Base-by-base conservation (phyloP, 2,888 invertebrate genomes). In the Maniola hyperantus region DNA sequence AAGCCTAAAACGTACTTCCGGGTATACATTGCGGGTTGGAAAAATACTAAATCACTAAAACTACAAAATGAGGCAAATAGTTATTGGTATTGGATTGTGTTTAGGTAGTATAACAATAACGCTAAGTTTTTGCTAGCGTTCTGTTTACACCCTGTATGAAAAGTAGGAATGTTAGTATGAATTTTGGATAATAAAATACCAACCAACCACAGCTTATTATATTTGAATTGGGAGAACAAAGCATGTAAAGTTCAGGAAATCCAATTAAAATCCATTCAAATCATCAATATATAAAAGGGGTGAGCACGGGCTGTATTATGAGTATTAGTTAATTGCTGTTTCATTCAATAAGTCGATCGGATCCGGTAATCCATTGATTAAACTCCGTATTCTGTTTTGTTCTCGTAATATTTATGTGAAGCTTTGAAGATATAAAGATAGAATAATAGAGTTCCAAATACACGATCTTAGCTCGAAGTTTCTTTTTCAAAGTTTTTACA, bases 321-420 rank as follows among this genome's bases (percentile, higher is more conserved):
- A 51, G 50, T 51, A 51, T 48, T 48, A 26, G 50, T 51, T 51
- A 51, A 51, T 51, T 51, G 50, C 50, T 13, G 57, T 15, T 60
- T 48, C 50, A 34, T 8, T 60, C 48, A 60, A 60, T 36, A 18
- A 15, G 33, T 15, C 42, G 10, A 48, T 58, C 15, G 34, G 50
- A 51, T 11, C 26, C 26, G 50, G 5, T 20, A 51, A 26, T 51
- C 26, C 26, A 51, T 51, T 51, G 50, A 51, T 51, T 26, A 15
- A 13, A 48, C 26, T 6, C 13, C 26, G 11, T 26, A 51, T 20
- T 26, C 50, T 51, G 50, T 26, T 51, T 51, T 18, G 11, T 51
- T 18, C 48, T 48, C 8, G 48, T 18, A 8, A 48, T 48, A 42
- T 42, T n/a, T 42, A 42, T 42, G 13, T 5, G 11, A 13, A 42